These are phyloP conservation scores for Halcyon chelicuti DNA, from an alignment of 2,797 vertebrate genomes.

Conservation along the genomic window DNA sequence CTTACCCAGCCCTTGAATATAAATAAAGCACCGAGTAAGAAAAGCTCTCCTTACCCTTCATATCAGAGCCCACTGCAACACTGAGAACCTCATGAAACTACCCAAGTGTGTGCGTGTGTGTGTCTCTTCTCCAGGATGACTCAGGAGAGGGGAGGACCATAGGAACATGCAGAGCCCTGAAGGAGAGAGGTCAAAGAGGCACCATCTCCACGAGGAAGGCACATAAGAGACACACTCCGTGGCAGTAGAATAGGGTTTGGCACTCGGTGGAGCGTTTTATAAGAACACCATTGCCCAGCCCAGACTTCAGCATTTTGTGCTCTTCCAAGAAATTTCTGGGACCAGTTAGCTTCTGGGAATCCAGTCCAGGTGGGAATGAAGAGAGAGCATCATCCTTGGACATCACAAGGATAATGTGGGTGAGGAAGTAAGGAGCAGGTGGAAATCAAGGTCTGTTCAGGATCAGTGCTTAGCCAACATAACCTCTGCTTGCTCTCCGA, in stretches of 20 bases:
- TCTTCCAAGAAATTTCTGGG: not conserved
- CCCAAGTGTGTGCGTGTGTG: too few species aligned
- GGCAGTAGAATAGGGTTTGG: not conserved
- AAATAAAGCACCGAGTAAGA: not conserved
- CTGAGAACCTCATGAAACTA: not conserved
- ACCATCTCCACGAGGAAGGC: not conserved
- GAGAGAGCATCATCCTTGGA: not conserved
- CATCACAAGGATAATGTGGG: not conserved
- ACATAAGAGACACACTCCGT: not conserved
- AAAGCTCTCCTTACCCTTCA: not conserved
- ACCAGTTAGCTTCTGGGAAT: not conserved
- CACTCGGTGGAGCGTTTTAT: accelerated
- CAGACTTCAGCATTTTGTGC: not conserved
- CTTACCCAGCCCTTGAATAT: not conserved
- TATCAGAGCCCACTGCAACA: not conserved
- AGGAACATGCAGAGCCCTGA: not conserved
- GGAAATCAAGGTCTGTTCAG: not conserved
- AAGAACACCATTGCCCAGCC: not conserved
- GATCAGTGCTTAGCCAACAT: not conserved
- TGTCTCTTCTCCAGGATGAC: not conserved
- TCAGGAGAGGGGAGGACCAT: not conserved
- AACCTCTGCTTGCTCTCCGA: not conserved
- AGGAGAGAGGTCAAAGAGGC: not conserved
- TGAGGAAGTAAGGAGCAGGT: not conserved
- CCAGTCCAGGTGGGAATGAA: not conserved